Percentiles rank a stretch among this genome's conserved stretches.
Evolutionary conservation across 2,113 vertebrate species (phyloP).

Genomic region (Colaptes auratus): DNA sequence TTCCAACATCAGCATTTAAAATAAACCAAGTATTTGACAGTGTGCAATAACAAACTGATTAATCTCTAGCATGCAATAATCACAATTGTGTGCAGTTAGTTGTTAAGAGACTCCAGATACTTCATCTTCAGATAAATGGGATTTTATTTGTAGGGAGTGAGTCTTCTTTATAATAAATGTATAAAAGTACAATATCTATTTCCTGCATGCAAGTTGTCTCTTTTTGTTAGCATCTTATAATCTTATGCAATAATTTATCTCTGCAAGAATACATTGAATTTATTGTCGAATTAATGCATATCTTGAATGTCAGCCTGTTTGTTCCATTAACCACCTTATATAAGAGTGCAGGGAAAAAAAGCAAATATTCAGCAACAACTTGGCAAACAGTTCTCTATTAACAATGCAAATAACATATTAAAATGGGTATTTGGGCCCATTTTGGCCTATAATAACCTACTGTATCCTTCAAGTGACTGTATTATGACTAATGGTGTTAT

Average conservation of each 20-base stretch:
- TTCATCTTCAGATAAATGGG: conserved; percentile 33
- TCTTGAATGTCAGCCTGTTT: not conserved
- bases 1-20: not conserved
- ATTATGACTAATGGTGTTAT: not conserved
- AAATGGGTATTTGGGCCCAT: not conserved
- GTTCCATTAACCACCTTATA: conserved; percentile 4
- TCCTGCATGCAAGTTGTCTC: conserved; percentile 38
- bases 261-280: conserved; percentile 40
- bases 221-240: conserved; percentile 31
- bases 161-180: conserved; percentile 49
- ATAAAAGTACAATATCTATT: conserved; percentile 54
- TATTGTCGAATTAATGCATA: not conserved
- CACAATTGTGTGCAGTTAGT: not conserved
- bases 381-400: not conserved
- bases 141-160: conserved; percentile 64
- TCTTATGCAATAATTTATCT: conserved; percentile 12
- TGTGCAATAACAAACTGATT: not conserved
- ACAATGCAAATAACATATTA: not conserved
- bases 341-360: not conserved
- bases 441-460: not conserved
- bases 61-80: not conserved
- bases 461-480: not conserved
- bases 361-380: not conserved
- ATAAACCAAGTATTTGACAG: not conserved
- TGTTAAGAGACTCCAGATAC: conserved; percentile 62